phyloP scores from a whole-genome alignment of 2,113 vertebrate species.

The Acrocephalus kingi region DNA sequence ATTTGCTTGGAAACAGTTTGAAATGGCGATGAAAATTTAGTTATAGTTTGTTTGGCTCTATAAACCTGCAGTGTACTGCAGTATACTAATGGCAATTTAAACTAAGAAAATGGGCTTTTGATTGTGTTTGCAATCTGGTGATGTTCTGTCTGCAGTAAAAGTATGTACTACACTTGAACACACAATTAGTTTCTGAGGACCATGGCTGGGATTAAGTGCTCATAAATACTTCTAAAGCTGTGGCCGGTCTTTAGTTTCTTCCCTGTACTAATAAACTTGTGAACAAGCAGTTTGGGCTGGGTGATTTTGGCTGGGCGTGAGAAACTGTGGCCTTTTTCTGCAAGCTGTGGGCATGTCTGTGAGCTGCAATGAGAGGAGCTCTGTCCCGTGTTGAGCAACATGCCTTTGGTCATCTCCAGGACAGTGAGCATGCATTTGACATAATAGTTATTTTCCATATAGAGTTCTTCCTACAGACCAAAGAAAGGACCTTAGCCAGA shows the following conservation, averaged over 20 bases:
- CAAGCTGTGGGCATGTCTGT: neutral
- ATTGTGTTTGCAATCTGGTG: slow-evolving; percentile 38
- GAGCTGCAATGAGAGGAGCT: neutral
- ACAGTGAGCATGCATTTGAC: rapidly evolving
- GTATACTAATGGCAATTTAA: slow-evolving; percentile 40
- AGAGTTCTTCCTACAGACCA: neutral
- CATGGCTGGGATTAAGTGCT: neutral
- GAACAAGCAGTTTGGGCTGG: neutral
- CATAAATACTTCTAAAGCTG: neutral
- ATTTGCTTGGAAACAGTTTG: slow-evolving; percentile 25
- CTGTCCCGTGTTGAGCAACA: neutral
- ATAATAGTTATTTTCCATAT: neutral
- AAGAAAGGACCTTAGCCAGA: neutral
- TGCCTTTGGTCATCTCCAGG: neutral
- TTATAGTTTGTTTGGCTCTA: slow-evolving; percentile 6
- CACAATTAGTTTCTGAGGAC: neutral
- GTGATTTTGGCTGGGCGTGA: neutral
- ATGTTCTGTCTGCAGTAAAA: neutral
- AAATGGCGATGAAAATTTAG: slow-evolving; percentile 1
- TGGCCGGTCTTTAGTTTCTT: neutral
- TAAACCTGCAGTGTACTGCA: neutral
- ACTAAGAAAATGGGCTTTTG: slow-evolving; percentile 42
- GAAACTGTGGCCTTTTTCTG: neutral
- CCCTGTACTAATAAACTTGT: neutral
- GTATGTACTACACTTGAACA: neutral